Base-by-base conservation (phyloP, 2,797 vertebrate species). In the Diceros bicornis region DNA sequence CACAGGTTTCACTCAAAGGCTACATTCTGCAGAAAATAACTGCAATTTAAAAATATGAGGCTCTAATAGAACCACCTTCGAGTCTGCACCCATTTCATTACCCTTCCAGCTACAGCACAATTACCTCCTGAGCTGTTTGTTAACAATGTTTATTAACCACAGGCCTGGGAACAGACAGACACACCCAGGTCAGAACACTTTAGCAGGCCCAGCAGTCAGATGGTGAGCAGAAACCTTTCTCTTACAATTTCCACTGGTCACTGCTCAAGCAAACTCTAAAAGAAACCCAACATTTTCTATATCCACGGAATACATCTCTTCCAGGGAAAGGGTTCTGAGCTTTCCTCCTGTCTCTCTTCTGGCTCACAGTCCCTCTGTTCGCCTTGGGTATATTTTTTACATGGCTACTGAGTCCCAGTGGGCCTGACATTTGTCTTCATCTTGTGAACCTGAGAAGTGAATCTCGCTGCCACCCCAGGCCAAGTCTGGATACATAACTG, bases 1-100 rank as follows among this genome's bases (percentile, higher is more conserved):
- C 41, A 68, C 61, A 62, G 34, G 75, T 64, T 88, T 87, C 83
- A 74, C n/a, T 93, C 89, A 79, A 79, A 96, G 61, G 79, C 84
- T 84, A 52, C 62, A 57, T 93, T 93, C 37, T 50, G 55, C 8
- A 47, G 81, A 93, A 93, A 95, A 74, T 71, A 69, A 68, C 74
- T 81, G 32, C 69, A 94, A 66, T 91, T 85, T 85, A 25, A 89
- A 91, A 95, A 79, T 89, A 74, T 62, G 77, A 95, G 37, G 59
- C 69, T 90, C 55, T 37, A 23, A 59, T 59, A 74, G 72, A 85
- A 16, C 27, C 66, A 77, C 59, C 1, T 74, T 74, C 10, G 21
- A 72, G 25, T 61, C 29, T 62, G 66, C 44, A 50, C 61, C 90
- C 59, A 69, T 94, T 89, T 94, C 50, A 52, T 88, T 66, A 16